Base-by-base conservation (phyloP, 2,113 vertebrate genomes). In the Uria lomvia region DNA sequence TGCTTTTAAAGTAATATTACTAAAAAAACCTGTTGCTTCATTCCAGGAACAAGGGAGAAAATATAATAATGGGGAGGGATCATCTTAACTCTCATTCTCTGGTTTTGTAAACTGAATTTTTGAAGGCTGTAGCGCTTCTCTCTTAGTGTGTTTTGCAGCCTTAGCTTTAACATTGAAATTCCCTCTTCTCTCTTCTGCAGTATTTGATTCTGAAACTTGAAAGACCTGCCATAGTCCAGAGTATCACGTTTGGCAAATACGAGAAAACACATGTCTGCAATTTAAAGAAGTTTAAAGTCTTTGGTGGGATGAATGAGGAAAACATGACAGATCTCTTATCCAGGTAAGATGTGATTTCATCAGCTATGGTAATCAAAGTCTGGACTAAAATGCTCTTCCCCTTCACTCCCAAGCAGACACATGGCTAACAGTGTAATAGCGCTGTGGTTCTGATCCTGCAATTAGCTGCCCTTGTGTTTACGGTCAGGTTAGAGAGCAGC, bases 241-340 rank as follows among this genome's bases (percentile, higher is more conserved):
- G 99, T 97, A 99, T 99, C 96, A 99, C 99, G 5, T 99, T 99
- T 95, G 99, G 99, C 88, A 99, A 99, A 97, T 99, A 99, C 15
- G 99, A 99, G 96, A 99, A 99, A 97, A 99, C 99, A 0, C 99
- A 99, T 12, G 99, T 99, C 79, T 99, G 99, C 98, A 99, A 99
- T 98, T 98, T 99, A 96, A 99, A 99, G 98, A 99, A 99, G 96
- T 99, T 99, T 96, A 99, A 99, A 97, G 99, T 99, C 94, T 99
- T 99, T 91, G 99, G 99, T 94, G 99, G 99, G 50, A 99, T 99
- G 99, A 99, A 99, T 89, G 99, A 99, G 97, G 99, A 99, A 97
- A 99, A 99, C 98, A 99, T 99, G 99, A 99, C 99, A 19, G 99
- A 99, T 89, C 98, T 99, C 20, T 98, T 99, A 93, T 99, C 99